Evolutionary conservation across 2,113 vertebrate species (phyloP).

Genomic region (Dipodomys merriami): DNA sequence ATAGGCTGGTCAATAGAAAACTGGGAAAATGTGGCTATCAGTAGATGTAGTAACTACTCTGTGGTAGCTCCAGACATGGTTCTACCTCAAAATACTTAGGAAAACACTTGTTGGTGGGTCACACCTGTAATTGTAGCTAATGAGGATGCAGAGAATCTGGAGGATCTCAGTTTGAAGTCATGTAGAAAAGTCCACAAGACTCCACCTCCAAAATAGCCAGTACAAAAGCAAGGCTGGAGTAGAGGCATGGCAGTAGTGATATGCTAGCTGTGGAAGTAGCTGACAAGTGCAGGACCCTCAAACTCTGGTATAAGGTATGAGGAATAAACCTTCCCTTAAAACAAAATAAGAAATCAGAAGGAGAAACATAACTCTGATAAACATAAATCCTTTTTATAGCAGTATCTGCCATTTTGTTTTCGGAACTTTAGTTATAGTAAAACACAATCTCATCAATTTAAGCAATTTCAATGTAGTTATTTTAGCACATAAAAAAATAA

Average conservation of each 20-base stretch:
- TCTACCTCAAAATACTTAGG: not conserved
- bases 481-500: not conserved
- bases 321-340: no score
- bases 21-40: not conserved
- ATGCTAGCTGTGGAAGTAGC: no score
- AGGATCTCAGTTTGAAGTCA: no score
- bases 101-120: no score
- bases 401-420: constrained; percentile 40
- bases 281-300: no score
- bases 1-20: constrained; percentile 41
- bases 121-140: no score
- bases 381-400: not conserved
- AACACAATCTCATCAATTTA: not conserved
- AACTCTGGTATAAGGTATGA: no score
- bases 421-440: not conserved
- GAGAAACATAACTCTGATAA: constrained; percentile 2
- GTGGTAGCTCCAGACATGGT: not conserved
- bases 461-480: constrained; percentile 51
- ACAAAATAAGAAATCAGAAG: not conserved
- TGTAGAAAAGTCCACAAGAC: no score
- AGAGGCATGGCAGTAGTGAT: no score
- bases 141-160: no score
- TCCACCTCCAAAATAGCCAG: no score
- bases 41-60: not conserved
- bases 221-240: no score